These are phyloP conservation scores for Melanogrammus aeglefinus DNA, from an alignment of 2,797 vertebrate species.

Conservation along the genomic window DNA sequence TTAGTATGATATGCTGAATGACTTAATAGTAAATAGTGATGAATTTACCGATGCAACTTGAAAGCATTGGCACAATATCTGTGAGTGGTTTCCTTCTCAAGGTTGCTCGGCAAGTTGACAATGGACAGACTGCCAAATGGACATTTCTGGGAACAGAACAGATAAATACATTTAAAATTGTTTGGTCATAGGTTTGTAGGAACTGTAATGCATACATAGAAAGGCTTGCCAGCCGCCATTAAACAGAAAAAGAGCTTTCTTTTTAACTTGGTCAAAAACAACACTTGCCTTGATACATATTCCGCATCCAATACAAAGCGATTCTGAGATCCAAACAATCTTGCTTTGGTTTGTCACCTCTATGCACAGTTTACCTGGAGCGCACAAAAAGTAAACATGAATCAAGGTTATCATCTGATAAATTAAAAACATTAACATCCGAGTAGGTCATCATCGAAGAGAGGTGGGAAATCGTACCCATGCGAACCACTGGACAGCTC, in stretches of 20 bases:
- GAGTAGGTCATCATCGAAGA: background rate
- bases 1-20: background rate
- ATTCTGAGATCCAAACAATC: constrained; percentile 97
- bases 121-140: constrained; percentile 96
- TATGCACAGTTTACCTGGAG: constrained; percentile 94
- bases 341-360: constrained; percentile 91
- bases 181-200: background rate
- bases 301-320: constrained; percentile 96
- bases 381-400: constrained; percentile 10
- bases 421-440: background rate
- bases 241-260: background rate
- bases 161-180: background rate
- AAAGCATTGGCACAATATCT: constrained; percentile 99
- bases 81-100: constrained; percentile 98
- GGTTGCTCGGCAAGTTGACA: constrained; percentile 97
- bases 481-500: constrained; percentile 96
- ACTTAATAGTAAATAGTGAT: background rate
- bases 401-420: background rate
- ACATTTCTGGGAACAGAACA: constrained; percentile 83
- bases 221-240: background rate
- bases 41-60: constrained; percentile 91
- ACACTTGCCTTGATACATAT: constrained; percentile 94
- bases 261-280: background rate
- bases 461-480: constrained; percentile 80
- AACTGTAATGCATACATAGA: no score